These are phyloP conservation scores for Phengaris arion DNA, from an alignment of 2,888 invertebrate genomes.

Conservation along the genomic window DNA sequence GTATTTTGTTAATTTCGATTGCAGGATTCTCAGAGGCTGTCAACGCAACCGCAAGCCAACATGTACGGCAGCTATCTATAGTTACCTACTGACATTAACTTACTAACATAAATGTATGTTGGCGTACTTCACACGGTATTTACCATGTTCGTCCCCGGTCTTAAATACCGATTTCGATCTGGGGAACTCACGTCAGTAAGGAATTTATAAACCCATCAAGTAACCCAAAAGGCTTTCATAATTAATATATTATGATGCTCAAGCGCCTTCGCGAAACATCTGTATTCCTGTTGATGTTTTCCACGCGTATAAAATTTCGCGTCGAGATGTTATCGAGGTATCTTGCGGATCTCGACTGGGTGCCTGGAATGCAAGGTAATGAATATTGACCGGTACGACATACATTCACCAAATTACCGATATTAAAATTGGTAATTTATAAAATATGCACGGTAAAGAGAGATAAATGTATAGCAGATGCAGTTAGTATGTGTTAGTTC, in stretches of 20 bases:
- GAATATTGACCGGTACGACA: constrained; percentile 41
- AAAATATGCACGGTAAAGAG: background rate
- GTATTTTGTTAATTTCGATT: too few species aligned
- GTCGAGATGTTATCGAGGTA: constrained; percentile 59
- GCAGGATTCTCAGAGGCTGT: too few species aligned
- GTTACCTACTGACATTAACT: too few species aligned
- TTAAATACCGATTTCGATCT: background rate
- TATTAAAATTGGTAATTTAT: constrained; percentile 18
- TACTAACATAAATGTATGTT: too few species aligned
- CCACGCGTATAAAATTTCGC: constrained; percentile 65
- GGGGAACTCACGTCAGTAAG: background rate
- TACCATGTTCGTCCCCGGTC: background rate
- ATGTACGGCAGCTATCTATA: too few species aligned
- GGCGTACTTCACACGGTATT: too few species aligned
- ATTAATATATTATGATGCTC: constrained; percentile 14
- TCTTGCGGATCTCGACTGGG: constrained; percentile 52
- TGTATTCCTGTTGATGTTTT: constrained; percentile 40
- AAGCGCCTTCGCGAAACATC: constrained; percentile 15
- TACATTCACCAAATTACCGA: background rate
- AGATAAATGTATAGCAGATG: too few species aligned
- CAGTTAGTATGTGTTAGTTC: too few species aligned
- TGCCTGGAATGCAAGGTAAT: constrained; percentile 49
- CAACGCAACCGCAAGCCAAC: too few species aligned
- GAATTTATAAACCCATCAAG: constrained; percentile 10
- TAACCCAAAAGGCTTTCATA: background rate